phyloP scores from a whole-genome alignment of 2,113 vertebrate genomes.

The Dicaeum eximium region DNA sequence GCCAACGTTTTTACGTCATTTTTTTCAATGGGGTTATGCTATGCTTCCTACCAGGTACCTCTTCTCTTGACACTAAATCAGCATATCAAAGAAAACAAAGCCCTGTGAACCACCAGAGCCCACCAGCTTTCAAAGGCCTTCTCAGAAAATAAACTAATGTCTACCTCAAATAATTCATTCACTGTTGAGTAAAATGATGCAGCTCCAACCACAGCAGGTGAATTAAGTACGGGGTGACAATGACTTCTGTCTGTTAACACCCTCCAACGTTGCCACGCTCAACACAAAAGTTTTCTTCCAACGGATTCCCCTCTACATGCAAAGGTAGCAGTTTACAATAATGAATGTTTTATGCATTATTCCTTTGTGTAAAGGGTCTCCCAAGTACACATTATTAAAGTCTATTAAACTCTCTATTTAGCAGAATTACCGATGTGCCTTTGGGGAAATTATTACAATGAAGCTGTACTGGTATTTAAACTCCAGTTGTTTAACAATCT shows the following conservation, averaged over 20 bases:
- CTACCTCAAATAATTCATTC: not conserved
- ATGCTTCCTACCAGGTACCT: not conserved
- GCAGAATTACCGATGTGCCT: constrained; percentile 73
- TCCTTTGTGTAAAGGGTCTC: constrained; percentile 74
- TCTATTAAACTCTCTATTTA: constrained; percentile 80
- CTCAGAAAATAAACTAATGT: not conserved
- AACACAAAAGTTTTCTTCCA: constrained; percentile 3
- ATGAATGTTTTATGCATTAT: constrained; percentile 76
- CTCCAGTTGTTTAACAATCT: constrained; percentile 74
- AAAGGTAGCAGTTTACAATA: constrained; percentile 76
- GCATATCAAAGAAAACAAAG: not conserved
- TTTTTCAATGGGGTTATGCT: not conserved
- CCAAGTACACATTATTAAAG: constrained; percentile 76
- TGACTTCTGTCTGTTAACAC: not conserved
- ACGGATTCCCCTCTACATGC: constrained; percentile 61
- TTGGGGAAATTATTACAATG: constrained; percentile 74
- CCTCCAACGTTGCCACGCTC: not conserved
- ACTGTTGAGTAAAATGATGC: not conserved
- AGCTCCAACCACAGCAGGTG: constrained; percentile 18
- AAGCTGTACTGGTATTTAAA: constrained; percentile 69
- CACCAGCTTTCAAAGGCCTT: not conserved
- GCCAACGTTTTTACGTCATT: not conserved
- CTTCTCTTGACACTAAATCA: not conserved
- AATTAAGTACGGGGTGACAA: constrained; percentile 2
- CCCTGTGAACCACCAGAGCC: not conserved